phyloP scores from a whole-genome alignment of 2,113 vertebrate genomes.

The Uria lomvia region DNA sequence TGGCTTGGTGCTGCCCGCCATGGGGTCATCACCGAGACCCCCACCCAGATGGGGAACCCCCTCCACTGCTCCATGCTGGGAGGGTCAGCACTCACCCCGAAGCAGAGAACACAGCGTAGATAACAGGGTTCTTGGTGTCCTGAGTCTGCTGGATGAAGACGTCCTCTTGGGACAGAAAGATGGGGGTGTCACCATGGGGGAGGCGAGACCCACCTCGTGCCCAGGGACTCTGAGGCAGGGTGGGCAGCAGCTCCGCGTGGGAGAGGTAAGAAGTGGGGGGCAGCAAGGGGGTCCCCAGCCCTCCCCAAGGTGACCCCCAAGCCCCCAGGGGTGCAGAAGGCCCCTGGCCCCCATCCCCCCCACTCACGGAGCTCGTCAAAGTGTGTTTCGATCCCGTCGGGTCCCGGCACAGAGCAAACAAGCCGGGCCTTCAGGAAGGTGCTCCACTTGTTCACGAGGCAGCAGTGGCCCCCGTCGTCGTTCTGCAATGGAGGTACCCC shows the following conservation, averaged over 20 bases:
- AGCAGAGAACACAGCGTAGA: constrained; percentile 94
- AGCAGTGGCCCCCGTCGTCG: constrained; percentile 95
- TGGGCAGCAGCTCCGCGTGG: neutral
- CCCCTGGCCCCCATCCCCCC: fast-evolving
- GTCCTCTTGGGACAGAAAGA: constrained; percentile 82
- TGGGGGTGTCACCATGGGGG: neutral
- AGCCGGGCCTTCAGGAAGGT: constrained; percentile 96
- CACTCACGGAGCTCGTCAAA: constrained; percentile 96
- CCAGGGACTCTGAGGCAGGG: neutral
- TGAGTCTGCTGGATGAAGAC: constrained; percentile 97
- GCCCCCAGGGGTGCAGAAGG: neutral
- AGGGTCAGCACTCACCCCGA: constrained; percentile 83
- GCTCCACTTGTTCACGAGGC: constrained; percentile 98
- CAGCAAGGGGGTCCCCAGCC: neutral
- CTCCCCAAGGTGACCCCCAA: neutral
- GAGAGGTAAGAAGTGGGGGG: neutral
- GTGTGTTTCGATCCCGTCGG: constrained; percentile 93
- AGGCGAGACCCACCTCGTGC: neutral
- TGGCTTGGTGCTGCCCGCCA: neutral
- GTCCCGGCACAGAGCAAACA: constrained; percentile 92
- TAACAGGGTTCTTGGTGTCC: constrained; percentile 95
- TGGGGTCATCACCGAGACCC: fast-evolving
- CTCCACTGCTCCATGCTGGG: fast-evolving
- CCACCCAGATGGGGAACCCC: neutral
- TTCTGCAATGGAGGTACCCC: constrained; percentile 73